A percentile compares a stretch with the other conserved stretches of the same genome.
Conservation (phyloP, 2,113 vertebrate species). For the Pelusios castaneus region DNA sequence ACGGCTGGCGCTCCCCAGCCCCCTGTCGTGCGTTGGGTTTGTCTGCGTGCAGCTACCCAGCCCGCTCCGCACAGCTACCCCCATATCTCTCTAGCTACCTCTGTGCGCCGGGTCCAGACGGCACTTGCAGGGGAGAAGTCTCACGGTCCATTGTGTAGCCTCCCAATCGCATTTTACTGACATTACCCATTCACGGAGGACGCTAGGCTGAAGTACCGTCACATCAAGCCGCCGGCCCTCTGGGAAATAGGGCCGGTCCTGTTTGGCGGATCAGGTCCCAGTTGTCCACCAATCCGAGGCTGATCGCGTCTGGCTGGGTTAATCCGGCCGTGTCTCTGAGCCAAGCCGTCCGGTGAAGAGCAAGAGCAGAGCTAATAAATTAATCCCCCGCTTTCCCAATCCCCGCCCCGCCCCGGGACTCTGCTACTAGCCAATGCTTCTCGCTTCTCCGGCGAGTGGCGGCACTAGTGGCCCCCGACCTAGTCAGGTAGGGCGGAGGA, state of each 20-base stretch:
- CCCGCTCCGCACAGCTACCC: too few relatives aligned
- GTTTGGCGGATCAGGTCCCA: not conserved
- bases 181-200: not conserved
- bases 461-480: not conserved
- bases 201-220: not conserved
- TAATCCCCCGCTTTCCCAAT: not conserved
- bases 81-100: too few relatives aligned
- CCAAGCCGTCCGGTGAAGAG: not conserved
- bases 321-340: constrained; percentile 21
- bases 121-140: not conserved
- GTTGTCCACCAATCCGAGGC: not conserved
- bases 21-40: not conserved
- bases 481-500: not conserved
- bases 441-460: not conserved
- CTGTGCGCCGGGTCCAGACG: not conserved
- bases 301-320: not conserved
- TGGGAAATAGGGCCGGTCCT: not conserved
- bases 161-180: not conserved
- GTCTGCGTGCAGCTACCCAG: not conserved
- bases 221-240: not conserved
- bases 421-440: not conserved
- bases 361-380: not conserved
- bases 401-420: not conserved
- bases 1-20: not conserved
- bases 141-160: not conserved